These are phyloP conservation scores for Catocala fraxini DNA, from an alignment of 2,888 invertebrate species.

Conservation along the genomic window DNA sequence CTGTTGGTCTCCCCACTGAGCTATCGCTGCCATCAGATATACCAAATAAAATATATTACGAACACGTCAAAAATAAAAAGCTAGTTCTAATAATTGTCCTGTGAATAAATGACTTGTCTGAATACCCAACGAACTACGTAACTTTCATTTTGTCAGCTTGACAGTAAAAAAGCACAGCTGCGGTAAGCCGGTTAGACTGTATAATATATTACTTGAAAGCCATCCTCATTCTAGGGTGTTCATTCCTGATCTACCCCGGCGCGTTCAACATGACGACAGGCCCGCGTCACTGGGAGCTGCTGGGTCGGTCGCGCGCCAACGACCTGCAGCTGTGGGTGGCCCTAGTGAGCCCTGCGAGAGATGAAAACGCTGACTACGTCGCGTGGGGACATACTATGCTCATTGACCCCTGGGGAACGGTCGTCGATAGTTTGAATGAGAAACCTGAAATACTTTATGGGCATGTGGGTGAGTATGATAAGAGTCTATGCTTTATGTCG, in stretches of 20 bases:
- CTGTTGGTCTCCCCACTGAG: too few relatives aligned
- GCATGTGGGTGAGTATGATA: constrained; percentile 90
- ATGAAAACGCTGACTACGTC: constrained; percentile 90
- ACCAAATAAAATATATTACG: too few relatives aligned
- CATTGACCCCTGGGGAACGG: constrained; percentile 94
- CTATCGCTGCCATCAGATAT: too few relatives aligned
- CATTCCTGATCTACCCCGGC: constrained; percentile 96
- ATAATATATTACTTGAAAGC: too few relatives aligned
- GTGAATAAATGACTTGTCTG: too few relatives aligned
- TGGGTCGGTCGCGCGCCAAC: constrained; percentile 93
- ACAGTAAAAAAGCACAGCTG: too few relatives aligned
- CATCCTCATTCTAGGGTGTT: constrained; percentile 89
- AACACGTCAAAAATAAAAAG: too few relatives aligned
- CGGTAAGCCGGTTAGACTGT: too few relatives aligned
- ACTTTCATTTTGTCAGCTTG: too few relatives aligned
- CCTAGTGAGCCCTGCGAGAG: constrained; percentile 94
- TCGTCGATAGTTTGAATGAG: constrained; percentile 90
- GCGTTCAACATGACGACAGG: constrained; percentile 99
- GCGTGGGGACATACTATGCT: constrained; percentile 96
- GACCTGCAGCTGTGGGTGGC: constrained; percentile 97
- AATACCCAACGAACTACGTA: too few relatives aligned
- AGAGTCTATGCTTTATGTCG: neutral
- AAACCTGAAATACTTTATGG: constrained; percentile 91
- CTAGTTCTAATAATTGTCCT: too few relatives aligned
- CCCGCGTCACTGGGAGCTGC: constrained; percentile 96